Evolutionary conservation across 2,113 vertebrate species (phyloP).

Genomic region (Sapajus apella): DNA sequence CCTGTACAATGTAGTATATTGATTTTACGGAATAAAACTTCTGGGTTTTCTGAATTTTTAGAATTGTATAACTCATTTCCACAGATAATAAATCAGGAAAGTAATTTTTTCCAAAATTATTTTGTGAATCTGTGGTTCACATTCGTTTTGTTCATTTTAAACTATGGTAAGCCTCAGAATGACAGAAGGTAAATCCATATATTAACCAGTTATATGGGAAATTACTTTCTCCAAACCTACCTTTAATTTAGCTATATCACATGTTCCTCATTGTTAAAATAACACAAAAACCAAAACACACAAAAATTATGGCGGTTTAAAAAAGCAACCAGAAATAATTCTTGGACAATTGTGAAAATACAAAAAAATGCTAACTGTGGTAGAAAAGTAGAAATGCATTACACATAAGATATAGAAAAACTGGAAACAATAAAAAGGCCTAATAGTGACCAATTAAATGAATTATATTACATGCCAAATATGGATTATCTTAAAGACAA

Average conservation of each 20-base stretch:
- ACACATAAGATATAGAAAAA: constrained; percentile 5
- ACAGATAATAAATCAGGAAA: constrained; percentile 82
- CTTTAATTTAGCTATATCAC: constrained; percentile 70
- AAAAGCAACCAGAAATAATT: constrained; percentile 10
- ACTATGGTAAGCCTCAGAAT: constrained; percentile 60
- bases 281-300: not conserved
- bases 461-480: not conserved
- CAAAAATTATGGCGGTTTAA: constrained; percentile 57
- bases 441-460: not conserved
- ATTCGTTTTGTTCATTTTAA: constrained; percentile 79
- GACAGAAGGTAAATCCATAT: constrained; percentile 71
- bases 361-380: not conserved
- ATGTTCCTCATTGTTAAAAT: constrained; percentile 65
- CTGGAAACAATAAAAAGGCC: not conserved
- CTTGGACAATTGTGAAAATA: not conserved
- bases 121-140: constrained; percentile 76
- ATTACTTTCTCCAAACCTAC: constrained; percentile 66
- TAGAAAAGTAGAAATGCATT: constrained; percentile 19
- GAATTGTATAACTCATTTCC: constrained; percentile 79
- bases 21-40: constrained; percentile 81
- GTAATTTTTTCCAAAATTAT: constrained; percentile 76
- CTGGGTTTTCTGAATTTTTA: constrained; percentile 70
- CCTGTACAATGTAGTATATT: constrained; percentile 74
- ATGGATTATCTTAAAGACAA: not conserved
- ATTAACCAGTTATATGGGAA: constrained; percentile 76